Conservation (phyloP, 1,140 invertebrate genomes). For the Marisa cornuarietis region DNA sequence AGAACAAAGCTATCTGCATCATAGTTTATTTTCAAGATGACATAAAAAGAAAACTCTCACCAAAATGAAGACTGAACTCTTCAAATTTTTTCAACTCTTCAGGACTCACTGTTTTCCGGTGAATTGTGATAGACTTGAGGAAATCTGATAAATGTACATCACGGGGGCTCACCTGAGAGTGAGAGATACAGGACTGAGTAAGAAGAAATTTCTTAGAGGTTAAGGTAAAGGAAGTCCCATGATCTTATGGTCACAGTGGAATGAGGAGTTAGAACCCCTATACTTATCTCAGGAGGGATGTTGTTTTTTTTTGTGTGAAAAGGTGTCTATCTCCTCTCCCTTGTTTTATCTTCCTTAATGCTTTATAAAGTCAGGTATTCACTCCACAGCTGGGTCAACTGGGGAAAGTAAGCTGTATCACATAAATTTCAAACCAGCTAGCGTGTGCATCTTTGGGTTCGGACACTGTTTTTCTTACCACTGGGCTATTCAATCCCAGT, state of each 20-base stretch:
- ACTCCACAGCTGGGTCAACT: too few species aligned
- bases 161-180: constrained; percentile 46
- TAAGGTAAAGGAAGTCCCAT: background rate
- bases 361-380: background rate
- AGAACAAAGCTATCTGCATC: background rate
- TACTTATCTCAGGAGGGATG: background rate
- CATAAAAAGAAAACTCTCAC: constrained; percentile 38
- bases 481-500: too few species aligned
- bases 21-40: background rate
- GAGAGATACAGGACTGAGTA: background rate
- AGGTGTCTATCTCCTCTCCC: too few species aligned
- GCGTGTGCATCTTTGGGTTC: too few species aligned
- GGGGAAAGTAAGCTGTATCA: too few species aligned
- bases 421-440: too few species aligned
- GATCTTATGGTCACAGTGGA: too few species aligned
- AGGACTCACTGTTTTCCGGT: constrained; percentile 51
- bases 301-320: too few species aligned
- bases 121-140: constrained; percentile 48
- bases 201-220: background rate
- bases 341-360: too few species aligned
- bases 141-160: constrained; percentile 49
- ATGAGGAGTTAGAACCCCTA: too few species aligned
- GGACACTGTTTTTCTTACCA: too few species aligned
- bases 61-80: constrained; percentile 48
- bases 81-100: constrained; percentile 50